phyloP scores from a whole-genome alignment of 2,113 vertebrate species.

The Leptocoma aspasia region DNA sequence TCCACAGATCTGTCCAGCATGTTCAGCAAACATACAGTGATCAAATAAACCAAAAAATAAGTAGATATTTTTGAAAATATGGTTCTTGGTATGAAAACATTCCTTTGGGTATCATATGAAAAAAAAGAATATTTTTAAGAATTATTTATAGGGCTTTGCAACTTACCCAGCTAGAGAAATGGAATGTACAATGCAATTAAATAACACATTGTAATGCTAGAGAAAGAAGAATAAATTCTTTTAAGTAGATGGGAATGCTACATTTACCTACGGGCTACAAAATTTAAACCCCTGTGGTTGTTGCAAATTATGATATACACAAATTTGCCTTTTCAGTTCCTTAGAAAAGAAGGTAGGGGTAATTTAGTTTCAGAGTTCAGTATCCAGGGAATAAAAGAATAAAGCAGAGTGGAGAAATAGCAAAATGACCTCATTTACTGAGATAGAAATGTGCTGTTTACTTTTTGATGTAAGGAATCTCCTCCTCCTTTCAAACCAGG shows the following conservation, averaged over 20 bases:
- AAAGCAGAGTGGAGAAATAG: not conserved
- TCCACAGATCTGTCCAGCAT: not conserved
- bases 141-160: not conserved
- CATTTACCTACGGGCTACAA: not conserved
- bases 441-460: not conserved
- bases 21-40: not conserved
- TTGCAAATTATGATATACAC: not conserved
- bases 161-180: not conserved
- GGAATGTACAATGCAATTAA: slow-evolving; percentile 5
- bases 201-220: not conserved
- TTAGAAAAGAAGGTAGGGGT: not conserved
- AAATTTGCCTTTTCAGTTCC: not conserved
- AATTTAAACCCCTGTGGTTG: not conserved
- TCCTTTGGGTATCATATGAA: not conserved
- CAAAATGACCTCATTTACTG: slow-evolving; percentile 32
- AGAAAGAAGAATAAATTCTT: not conserved
- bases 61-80: not conserved
- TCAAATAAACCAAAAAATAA: not conserved
- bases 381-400: not conserved
- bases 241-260: not conserved
- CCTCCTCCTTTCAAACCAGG: slow-evolving; percentile 2
- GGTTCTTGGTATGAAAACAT: not conserved
- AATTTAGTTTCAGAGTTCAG: not conserved
- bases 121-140: not conserved
- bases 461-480: slow-evolving; percentile 38